These are phyloP conservation scores for Himalopsyche japonica DNA, from an alignment of 2,888 invertebrate genomes.

Conservation along the genomic window DNA sequence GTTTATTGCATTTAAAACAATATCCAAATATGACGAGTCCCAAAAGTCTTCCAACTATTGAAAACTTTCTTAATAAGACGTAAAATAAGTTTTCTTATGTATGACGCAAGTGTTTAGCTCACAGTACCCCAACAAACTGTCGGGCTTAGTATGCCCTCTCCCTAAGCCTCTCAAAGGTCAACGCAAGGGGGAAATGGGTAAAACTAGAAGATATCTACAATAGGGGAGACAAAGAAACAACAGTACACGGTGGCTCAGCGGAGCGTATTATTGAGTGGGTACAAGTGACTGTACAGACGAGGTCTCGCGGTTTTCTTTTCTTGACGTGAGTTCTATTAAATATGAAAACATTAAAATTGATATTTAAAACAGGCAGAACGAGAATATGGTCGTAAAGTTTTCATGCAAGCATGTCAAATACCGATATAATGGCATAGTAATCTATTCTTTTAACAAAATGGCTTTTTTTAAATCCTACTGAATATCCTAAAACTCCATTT, in stretches of 20 bases:
- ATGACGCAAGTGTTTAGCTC: background rate
- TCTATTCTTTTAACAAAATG: too few species aligned
- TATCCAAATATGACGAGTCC: background rate
- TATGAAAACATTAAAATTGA: background rate
- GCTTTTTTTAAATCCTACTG: too few species aligned
- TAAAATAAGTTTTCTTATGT: background rate
- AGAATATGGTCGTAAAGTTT: background rate
- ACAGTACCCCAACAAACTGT: background rate
- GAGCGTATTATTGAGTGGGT: constrained; percentile 35
- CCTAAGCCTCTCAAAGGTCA: constrained; percentile 34
- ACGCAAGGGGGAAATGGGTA: constrained; percentile 17
- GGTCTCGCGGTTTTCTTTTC: background rate
- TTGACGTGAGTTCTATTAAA: background rate
- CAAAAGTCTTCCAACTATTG: background rate
- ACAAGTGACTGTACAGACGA: constrained; percentile 5
- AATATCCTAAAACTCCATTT: too few species aligned
- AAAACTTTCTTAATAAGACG: background rate
- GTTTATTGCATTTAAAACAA: too few species aligned
- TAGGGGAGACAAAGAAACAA: constrained; percentile 27
- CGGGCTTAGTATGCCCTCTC: background rate
- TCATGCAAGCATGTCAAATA: background rate
- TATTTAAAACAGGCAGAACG: background rate
- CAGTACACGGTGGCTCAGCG: constrained; percentile 33
- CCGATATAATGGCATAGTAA: too few species aligned
- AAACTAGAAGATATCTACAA: constrained; percentile 16